A percentile compares a stretch with the other conserved stretches of the same genome.
phyloP scores from a whole-genome alignment of 53 echinoderm and acorn worm species.

The Echinarachnius parma region DNA sequence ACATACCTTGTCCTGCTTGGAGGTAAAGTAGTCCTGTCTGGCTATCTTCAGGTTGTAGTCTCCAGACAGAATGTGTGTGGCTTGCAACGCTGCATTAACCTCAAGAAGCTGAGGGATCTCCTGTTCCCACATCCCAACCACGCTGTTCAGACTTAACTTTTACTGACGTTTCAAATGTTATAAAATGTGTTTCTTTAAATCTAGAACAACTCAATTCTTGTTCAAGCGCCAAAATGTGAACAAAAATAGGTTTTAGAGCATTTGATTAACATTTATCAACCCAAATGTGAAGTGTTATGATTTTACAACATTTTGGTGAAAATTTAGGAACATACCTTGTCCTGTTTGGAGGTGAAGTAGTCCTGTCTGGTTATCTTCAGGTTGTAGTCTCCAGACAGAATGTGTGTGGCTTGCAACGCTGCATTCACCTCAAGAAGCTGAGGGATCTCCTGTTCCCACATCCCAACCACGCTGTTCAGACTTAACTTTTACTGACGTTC shows the following conservation, averaged over 20 bases:
- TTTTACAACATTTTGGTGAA: no score
- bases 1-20: slow-evolving; percentile 81
- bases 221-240: no score
- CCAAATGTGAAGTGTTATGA: no score
- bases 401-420: slow-evolving; percentile 69
- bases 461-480: slow-evolving; percentile 5
- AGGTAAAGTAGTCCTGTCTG: slow-evolving; percentile 94
- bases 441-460: slow-evolving; percentile 59
- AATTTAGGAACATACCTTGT: slow-evolving; percentile 65
- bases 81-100: slow-evolving; percentile 72
- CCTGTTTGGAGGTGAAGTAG: slow-evolving; percentile 93
- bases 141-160: slow-evolving; percentile 3
- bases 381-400: slow-evolving; percentile 92
- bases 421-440: slow-evolving; percentile 69
- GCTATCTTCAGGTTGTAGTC: slow-evolving; percentile 93
- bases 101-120: slow-evolving; percentile 67
- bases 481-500: slow-evolving; percentile 10
- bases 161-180: slow-evolving; percentile 14
- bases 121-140: slow-evolving; percentile 31
- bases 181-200: no score
- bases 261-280: no score
- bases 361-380: slow-evolving; percentile 91
- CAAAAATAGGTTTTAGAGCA: no score
- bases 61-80: slow-evolving; percentile 78
- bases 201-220: no score